Evolutionary conservation across 2,797 vertebrate species (phyloP).

Genomic region (Sarcophilus harrisii): DNA sequence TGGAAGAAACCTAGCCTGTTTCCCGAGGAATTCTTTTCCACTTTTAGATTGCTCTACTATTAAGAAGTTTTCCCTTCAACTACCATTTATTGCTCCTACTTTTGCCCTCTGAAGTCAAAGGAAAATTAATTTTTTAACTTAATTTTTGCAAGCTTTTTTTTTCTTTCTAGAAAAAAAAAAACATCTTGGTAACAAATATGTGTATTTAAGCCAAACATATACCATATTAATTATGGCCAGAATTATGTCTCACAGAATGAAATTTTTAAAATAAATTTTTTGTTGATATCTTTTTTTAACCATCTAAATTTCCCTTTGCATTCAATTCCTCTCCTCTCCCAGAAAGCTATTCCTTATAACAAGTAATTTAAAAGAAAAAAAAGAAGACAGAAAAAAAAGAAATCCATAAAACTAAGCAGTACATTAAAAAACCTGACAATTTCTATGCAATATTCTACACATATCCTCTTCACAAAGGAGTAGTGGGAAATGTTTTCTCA

Average conservation of each 20-base stretch:
- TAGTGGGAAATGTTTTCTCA: neutral
- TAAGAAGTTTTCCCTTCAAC: neutral
- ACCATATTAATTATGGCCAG: neutral
- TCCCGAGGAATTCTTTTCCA: neutral
- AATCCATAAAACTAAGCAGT: neutral
- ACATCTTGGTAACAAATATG: neutral
- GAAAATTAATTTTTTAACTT: too few relatives aligned
- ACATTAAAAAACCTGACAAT: neutral
- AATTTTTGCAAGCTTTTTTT: too few relatives aligned
- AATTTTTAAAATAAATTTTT: neutral
- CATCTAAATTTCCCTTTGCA: neutral
- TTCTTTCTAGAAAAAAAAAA: too few relatives aligned
- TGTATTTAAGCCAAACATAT: neutral
- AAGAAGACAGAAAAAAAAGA: neutral
- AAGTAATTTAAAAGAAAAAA: too few relatives aligned
- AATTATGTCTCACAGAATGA: neutral
- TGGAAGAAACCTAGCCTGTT: neutral
- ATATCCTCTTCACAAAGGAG: neutral
- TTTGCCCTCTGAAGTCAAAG: too few relatives aligned
- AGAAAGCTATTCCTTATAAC: too few relatives aligned
- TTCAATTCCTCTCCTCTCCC: neutral
- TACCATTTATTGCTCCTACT: neutral
- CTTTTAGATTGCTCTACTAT: neutral
- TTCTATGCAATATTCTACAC: neutral
- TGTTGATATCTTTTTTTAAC: neutral